Base-by-base conservation (phyloP, 2,797 vertebrate species). In the Pangasius macronema region DNA sequence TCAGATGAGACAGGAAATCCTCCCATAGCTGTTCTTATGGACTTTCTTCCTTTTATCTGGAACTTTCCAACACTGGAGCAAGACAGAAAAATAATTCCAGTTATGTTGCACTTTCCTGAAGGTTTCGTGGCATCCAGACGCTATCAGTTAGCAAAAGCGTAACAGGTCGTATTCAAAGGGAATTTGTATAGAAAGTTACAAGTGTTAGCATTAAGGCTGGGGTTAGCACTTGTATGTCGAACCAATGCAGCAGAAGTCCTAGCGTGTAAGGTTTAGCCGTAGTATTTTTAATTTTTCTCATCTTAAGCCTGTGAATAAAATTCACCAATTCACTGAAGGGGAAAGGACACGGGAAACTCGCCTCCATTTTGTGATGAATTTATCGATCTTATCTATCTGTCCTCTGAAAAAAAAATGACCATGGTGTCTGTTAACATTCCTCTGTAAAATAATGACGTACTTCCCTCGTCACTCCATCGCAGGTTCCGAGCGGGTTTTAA, bases 401-500 rank as follows among this genome's bases (percentile, higher is more conserved):
- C 46, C 46, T 49, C 46, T 1, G 46, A 49, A 49, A 49, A 49
- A 46, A 46, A 6, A 8, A 49, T 1, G 10, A 1, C 46, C 46
- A 49, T 67, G 0, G 5, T 72, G 0, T 72, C 0, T 39, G 3
- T 42, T 42, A 10, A 18, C 18, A 22, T 70, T 3, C 39, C 39
- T 0, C 39, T 0, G 0, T n/a, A 7, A 75, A 51, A 27, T 13
- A 75, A 49, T 76, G 0, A 3, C 73, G 11, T 14, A 46, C 39
- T 55, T 89, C 30, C 61, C 49, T 3, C 20, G 0, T 27, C 57
- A 42, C 80, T 42, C 57, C 5, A 53, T 51, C 82, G 1, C 89
- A 96, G 99, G 93, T 99, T 99, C 91, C 96, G 99, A 82, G 98
- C 97, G 0, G 99, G 99, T 68, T 99, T 99, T 94, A 99, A 99